Percentiles rank a stretch among this genome's conserved stretches.
Conservation (phyloP, 1,140 invertebrate genomes). For the Eufriesea mexicana region DNA sequence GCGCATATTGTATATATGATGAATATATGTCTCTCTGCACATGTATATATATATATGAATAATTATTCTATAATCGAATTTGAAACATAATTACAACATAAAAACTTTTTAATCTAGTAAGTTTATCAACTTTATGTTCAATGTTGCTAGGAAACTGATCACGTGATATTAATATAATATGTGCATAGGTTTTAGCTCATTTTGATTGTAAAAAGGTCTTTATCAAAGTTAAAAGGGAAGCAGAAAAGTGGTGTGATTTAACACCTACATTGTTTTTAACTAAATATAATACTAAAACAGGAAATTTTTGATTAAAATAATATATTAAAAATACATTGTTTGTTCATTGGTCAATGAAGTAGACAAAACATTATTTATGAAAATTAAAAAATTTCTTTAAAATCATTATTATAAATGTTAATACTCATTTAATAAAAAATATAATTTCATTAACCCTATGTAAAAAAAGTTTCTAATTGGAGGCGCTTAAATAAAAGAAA, state of each 20-base stretch:
- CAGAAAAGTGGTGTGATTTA: neutral
- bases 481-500: slow-evolving; percentile 5
- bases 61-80: neutral
- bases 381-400: neutral
- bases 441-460: neutral
- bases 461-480: neutral
- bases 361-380: neutral
- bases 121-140: neutral
- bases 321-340: neutral
- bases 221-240: neutral
- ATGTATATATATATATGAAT: neutral
- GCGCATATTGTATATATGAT: no score
- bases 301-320: neutral
- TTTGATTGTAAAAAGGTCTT: neutral
- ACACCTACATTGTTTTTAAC: neutral
- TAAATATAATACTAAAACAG: neutral
- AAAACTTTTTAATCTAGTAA: neutral
- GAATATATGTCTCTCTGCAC: no score
- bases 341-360: slow-evolving; percentile 27
- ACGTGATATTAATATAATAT: slow-evolving; percentile 3
- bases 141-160: slow-evolving; percentile 27
- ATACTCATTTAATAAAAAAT: neutral
- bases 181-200: neutral
- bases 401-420: neutral
- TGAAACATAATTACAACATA: neutral